Conservation (phyloP, 2,113 vertebrate genomes). For the Rhynchomys soricoides region DNA sequence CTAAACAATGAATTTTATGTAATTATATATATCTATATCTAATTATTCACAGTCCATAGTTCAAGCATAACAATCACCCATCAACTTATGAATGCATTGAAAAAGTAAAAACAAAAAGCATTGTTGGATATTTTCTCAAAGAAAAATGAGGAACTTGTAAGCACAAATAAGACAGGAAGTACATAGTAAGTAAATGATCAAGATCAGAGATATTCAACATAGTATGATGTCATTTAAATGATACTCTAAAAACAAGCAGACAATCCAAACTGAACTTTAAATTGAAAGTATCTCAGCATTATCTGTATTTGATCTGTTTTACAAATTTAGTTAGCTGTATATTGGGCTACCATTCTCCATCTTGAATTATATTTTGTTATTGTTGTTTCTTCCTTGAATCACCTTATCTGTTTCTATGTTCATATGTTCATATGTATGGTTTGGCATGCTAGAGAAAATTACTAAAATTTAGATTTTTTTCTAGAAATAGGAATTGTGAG, state of each 20-base stretch:
- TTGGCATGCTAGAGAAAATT: not conserved
- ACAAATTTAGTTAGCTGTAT: not conserved
- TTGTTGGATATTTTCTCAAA: not conserved
- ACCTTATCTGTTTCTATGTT: not conserved
- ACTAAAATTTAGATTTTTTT: not conserved
- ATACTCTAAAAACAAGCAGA: not conserved
- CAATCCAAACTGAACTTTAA: not conserved
- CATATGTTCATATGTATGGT: not conserved
- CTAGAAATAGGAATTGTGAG: not conserved
- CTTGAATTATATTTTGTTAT: not conserved
- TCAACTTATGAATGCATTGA: not conserved
- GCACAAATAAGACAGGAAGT: not conserved
- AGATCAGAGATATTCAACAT: not conserved
- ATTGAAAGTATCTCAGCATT: not conserved
- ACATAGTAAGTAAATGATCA: not conserved
- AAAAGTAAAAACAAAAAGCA: not conserved
- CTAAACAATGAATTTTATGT: not conserved
- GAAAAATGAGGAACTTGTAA: not conserved
- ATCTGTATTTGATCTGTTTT: not conserved
- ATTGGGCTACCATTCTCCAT: not conserved
- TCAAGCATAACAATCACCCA: not conserved
- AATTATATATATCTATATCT: not conserved
- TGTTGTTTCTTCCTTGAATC: not conserved
- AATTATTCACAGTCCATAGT: not conserved
- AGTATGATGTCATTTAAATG: not conserved